These are phyloP conservation scores for Plectrocnemia conspersa DNA, from an alignment of 1,140 invertebrate genomes.

Conservation along the genomic window DNA sequence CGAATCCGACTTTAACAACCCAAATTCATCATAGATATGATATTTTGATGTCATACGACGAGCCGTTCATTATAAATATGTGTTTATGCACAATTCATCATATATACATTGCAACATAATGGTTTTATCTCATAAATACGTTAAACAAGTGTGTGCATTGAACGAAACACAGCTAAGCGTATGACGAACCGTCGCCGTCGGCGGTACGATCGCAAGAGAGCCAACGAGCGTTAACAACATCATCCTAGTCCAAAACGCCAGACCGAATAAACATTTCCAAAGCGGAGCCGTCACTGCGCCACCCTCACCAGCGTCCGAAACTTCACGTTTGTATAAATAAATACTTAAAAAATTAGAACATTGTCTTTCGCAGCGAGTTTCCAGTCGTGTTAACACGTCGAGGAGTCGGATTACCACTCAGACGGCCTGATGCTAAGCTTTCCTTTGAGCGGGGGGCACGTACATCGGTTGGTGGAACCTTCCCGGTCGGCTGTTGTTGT, in stretches of 20 bases:
- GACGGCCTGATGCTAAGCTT: conserved; percentile 35
- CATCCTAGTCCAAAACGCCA: conserved; percentile 2
- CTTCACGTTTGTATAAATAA: background rate
- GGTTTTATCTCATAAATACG: too few relatives aligned
- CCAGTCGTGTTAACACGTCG: background rate
- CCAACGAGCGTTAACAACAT: conserved; percentile 9
- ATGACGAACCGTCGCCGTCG: too few relatives aligned
- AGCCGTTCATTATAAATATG: too few relatives aligned
- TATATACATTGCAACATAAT: too few relatives aligned
- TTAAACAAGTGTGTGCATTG: too few relatives aligned
- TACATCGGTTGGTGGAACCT: conserved; percentile 44
- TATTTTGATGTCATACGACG: too few relatives aligned
- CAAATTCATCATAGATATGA: too few relatives aligned
- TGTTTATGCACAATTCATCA: too few relatives aligned
- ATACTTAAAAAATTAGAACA: background rate
- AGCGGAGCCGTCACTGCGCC: background rate
- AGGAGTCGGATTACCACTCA: conserved; percentile 23
- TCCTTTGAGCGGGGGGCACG: conserved; percentile 44
- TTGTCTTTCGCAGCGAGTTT: background rate
- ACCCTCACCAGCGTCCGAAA: background rate
- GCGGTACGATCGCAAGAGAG: background rate
- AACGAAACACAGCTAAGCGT: too few relatives aligned
- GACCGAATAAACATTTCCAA: conserved; percentile 9
- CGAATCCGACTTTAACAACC: too few relatives aligned
- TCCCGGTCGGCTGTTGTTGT: conserved; percentile 26